Base-by-base conservation (phyloP, 2,888 invertebrate species). In the Rugalucina vietnamica region DNA sequence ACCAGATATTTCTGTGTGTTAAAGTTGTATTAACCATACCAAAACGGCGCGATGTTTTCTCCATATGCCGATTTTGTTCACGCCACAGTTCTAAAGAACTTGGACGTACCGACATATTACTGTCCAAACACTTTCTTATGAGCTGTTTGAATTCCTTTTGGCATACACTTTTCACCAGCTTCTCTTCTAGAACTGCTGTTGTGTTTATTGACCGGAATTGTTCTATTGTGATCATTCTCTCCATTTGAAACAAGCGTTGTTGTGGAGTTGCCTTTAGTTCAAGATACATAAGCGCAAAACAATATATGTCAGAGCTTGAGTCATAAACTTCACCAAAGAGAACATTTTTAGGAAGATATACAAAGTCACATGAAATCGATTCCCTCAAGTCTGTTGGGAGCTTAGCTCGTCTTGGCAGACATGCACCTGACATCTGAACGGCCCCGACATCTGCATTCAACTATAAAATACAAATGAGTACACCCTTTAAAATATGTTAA, bases 341-440 rank as follows among this genome's bases (percentile, higher is more conserved):
- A 2, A 87, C 87, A 74, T 87, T 85, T 34, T 81, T 85, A 29
- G 87, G 76, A 14, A 87, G 81, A 54, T 85, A 87, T 14, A 83
- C 83, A 36, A 50, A 75, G 10, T 77, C 83, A 0, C 70, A 34
- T 14, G 50, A 43, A 1, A 57, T 12, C 12, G n/a, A 43, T 12
- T 65, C 29, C 10, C 5, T n/a, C 8, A 49, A 4, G 24, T 79
- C 60, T 5, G 43, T 54, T 24, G 72, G 70, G 1, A 74, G 50
- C 12, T 32, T 27, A 1, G 71, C 50, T 50, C 21, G 29, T 50
- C 87, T 75, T 5, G 87, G 85, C 27, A 85, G 32, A 49, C 87
- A 87, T 3, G 70, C 65, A 5, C 85, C 87, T 1, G 87, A 81
- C 29, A 87, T 24, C 34, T 79, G 78, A 0, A 87, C 85, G 21